Percentiles rank a stretch among this genome's conserved stretches.
These are phyloP conservation scores for Scolopax rusticola DNA, from an alignment of 2,797 vertebrate genomes.

Conservation along the genomic window DNA sequence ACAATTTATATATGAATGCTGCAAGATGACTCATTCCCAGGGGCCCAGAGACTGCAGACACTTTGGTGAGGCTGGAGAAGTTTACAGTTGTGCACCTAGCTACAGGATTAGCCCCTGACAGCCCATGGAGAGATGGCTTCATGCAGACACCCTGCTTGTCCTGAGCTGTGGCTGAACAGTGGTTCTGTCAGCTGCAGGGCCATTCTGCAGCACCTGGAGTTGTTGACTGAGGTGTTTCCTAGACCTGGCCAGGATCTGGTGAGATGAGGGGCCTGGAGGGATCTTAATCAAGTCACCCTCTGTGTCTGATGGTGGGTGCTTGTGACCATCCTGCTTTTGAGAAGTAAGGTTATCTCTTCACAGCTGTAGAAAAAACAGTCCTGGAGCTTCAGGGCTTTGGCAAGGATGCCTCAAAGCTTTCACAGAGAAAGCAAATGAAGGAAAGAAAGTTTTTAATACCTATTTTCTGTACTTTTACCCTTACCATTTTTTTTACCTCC, in stretches of 20 bases:
- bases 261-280: not conserved
- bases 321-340: not conserved
- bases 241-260: not conserved
- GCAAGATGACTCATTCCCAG: not conserved
- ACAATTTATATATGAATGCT: not conserved
- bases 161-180: not conserved
- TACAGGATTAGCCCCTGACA: not conserved
- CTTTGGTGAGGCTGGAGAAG: not conserved
- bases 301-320: rapidly evolving
- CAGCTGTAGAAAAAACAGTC: not conserved
- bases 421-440: not conserved
- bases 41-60: not conserved
- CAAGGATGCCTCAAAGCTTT: not conserved
- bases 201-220: not conserved
- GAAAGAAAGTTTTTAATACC: not conserved
- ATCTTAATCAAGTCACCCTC: not conserved
- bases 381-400: rapidly evolving
- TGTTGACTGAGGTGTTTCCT: not conserved
- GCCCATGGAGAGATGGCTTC: not conserved
- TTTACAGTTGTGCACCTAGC: not conserved
- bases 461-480: not conserved
- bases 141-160: rapidly evolving
- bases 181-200: not conserved
- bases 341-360: not conserved
- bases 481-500: not conserved